Percentiles rank a stretch among this genome's conserved stretches.
Evolutionary conservation across 2,113 vertebrate genomes (phyloP).

Genomic region (Tachuris rubrigastra): DNA sequence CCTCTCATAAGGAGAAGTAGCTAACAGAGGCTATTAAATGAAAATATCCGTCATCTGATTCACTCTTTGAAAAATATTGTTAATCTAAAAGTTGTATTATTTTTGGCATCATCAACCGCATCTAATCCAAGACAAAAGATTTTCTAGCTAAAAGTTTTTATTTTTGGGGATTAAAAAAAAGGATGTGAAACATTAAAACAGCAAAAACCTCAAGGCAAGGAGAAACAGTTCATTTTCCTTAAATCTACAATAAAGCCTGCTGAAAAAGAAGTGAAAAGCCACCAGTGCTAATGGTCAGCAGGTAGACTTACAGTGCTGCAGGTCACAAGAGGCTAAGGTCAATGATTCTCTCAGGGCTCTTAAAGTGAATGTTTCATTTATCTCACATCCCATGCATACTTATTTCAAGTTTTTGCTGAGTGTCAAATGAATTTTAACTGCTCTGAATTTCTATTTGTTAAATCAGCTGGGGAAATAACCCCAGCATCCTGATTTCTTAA

Average conservation of each 20-base stretch:
- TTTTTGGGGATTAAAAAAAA: neutral
- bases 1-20: slow-evolving; percentile 9
- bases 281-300: neutral
- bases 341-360: neutral
- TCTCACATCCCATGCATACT: neutral
- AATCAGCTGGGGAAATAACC: neutral
- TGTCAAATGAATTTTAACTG: neutral
- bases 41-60: slow-evolving; percentile 9
- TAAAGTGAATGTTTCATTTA: neutral
- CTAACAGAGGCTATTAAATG: slow-evolving; percentile 29
- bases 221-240: neutral
- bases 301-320: neutral
- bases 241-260: neutral
- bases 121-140: neutral
- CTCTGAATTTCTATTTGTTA: neutral
- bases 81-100: slow-evolving; percentile 30
- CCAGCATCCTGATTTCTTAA: neutral
- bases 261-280: neutral
- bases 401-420: neutral
- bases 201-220: neutral
- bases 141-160: neutral
- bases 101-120: neutral
- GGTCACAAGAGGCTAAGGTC: neutral
- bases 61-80: slow-evolving; percentile 4
- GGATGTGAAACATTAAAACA: neutral